These are phyloP conservation scores for Platysternon megacephalum DNA, from an alignment of 2,113 vertebrate genomes.

Conservation along the genomic window DNA sequence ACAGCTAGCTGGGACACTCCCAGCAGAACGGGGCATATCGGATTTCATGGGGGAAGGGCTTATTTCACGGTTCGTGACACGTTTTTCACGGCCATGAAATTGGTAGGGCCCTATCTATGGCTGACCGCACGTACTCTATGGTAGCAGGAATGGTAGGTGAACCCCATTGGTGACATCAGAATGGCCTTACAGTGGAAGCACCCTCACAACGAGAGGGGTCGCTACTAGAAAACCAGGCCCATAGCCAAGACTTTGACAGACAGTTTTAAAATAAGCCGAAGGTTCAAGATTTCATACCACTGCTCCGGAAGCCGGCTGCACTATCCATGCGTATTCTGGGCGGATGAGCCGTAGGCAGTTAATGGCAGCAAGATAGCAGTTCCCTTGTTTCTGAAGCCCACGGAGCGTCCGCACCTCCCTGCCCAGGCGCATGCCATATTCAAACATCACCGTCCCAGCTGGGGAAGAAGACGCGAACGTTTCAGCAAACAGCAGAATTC, in stretches of 20 bases:
- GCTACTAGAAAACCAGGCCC: not conserved
- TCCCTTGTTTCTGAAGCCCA: constrained; percentile 94
- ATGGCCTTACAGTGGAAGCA: not conserved
- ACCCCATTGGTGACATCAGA: accelerated
- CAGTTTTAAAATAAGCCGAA: not conserved
- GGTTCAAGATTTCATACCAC: constrained; percentile 75
- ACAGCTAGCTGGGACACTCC: too few species aligned
- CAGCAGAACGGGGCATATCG: too few species aligned
- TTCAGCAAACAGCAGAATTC: not conserved
- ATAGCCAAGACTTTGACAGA: not conserved
- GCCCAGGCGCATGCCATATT: constrained; percentile 93
- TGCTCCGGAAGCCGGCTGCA: constrained; percentile 87
- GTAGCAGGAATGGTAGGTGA: not conserved
- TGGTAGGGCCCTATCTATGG: not conserved
- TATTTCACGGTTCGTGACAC: too few species aligned
- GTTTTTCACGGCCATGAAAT: too few species aligned
- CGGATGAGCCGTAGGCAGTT: constrained; percentile 93
- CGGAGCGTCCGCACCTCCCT: constrained; percentile 89
- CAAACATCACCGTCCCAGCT: constrained; percentile 97
- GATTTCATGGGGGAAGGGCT: too few species aligned
- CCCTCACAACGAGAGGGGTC: not conserved
- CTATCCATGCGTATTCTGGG: constrained; percentile 96
- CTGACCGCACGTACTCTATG: not conserved
- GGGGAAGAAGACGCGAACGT: not conserved
- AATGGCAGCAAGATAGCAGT: constrained; percentile 92